These are phyloP conservation scores for Drosophila azteca DNA, from an alignment of 1,140 invertebrate genomes.

Conservation along the genomic window DNA sequence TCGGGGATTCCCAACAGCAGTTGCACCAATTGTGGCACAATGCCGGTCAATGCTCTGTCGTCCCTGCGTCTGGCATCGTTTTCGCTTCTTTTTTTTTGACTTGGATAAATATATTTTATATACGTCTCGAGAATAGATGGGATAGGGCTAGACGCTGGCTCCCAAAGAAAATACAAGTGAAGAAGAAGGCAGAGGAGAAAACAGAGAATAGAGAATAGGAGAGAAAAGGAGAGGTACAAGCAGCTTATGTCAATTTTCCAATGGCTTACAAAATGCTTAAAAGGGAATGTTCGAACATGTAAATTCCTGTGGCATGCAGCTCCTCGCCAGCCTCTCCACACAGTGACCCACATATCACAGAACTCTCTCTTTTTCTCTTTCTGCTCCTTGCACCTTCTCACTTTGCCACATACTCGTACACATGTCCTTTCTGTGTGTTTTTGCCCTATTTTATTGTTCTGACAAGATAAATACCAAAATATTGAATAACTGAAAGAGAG, in stretches of 20 bases:
- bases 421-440: conserved; percentile 22
- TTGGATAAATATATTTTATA: too few relatives aligned
- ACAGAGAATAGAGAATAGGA: background rate
- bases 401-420: background rate
- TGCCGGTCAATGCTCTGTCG: conserved; percentile 5
- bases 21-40: conserved; percentile 26
- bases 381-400: too few relatives aligned
- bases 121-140: background rate
- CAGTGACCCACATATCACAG: conserved; percentile 57
- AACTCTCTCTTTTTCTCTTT: background rate
- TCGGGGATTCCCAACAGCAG: conserved; percentile 6
- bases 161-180: background rate
- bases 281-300: conserved; percentile 60
- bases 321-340: conserved; percentile 24
- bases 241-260: conserved; percentile 37
- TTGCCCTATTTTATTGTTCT: conserved; percentile 80
- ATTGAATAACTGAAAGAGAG: conserved; percentile 53
- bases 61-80: too few relatives aligned
- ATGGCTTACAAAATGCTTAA: conserved; percentile 58
- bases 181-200: too few relatives aligned
- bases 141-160: background rate
- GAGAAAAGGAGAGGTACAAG: conserved; percentile 4
- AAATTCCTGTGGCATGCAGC: conserved; percentile 68
- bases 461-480: conserved; percentile 82
- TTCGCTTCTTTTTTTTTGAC: too few relatives aligned